Conservation (phyloP, 1,140 invertebrate genomes). For the Drosophila trapezifrons region DNA sequence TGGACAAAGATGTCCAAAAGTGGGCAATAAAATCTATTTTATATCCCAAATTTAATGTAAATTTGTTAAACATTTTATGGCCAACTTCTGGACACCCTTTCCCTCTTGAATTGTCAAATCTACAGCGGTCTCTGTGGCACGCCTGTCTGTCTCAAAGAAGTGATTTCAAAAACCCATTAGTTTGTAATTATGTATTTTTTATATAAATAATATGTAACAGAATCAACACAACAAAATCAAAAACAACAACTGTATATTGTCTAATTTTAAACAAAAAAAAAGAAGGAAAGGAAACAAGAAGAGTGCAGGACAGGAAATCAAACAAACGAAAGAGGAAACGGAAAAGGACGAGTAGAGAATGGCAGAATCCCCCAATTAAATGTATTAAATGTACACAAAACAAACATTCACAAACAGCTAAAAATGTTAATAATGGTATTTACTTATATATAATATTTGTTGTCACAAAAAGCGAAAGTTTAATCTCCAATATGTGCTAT, state of each 20-base stretch:
- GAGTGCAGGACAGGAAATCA: conserved; percentile 24
- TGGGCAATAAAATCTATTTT: neutral
- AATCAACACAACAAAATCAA: conserved; percentile 52
- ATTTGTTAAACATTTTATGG: neutral
- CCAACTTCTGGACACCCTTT: neutral
- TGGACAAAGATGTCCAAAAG: neutral
- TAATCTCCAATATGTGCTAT: conserved; percentile 75
- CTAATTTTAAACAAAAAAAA: conserved; percentile 55
- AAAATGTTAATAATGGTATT: conserved; percentile 71
- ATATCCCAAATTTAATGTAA: conserved; percentile 13
- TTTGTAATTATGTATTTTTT: conserved; percentile 76
- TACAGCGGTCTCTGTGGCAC: neutral
- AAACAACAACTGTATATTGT: conserved; percentile 53
- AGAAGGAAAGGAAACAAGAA: conserved; percentile 26
- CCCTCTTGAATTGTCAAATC: neutral
- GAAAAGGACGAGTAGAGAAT: conserved; percentile 20
- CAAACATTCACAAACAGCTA: conserved; percentile 55
- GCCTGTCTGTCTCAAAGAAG: conserved; percentile 66
- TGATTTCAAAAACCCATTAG: conserved; percentile 64
- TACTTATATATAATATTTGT: conserved; percentile 60
- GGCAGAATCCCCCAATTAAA: conserved; percentile 30
- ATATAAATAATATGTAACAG: conserved; percentile 47
- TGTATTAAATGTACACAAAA: conserved; percentile 53
- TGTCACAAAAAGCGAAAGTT: conserved; percentile 56
- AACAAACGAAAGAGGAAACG: neutral